Evolutionary conservation across 2,113 vertebrate genomes (phyloP).

Genomic region (Ardeotis arabs): DNA sequence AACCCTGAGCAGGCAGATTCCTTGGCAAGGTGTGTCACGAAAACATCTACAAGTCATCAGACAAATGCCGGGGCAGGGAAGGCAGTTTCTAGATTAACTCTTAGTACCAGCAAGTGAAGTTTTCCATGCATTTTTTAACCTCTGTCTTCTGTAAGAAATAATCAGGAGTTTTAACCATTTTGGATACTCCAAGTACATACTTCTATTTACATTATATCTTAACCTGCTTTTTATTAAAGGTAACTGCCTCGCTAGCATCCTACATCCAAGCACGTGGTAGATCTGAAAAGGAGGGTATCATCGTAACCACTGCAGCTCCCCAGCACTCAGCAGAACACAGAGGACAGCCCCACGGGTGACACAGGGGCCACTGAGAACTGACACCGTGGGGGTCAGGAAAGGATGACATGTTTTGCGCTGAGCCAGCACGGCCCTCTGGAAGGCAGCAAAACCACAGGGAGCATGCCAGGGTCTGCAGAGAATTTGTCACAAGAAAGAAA

Average conservation of each 20-base stretch:
- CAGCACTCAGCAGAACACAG: not conserved
- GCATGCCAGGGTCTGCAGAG: not conserved
- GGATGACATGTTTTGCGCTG: not conserved
- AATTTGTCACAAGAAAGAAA: constrained; percentile 17
- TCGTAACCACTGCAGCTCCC: not conserved
- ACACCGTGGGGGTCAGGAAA: not conserved
- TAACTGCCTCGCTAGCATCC: fast-evolving
- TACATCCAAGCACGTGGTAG: not conserved
- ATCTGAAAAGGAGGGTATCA: not conserved
- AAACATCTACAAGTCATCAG: not conserved
- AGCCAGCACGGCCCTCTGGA: not conserved
- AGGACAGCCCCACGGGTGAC: not conserved
- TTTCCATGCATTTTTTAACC: not conserved
- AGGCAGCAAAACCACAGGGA: not conserved
- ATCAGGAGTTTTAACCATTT: not conserved
- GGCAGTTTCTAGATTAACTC: not conserved
- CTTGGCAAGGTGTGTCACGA: constrained; percentile 46
- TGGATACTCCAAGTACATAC: not conserved
- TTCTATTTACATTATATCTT: not conserved
- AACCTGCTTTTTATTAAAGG: not conserved
- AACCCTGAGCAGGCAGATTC: constrained; percentile 43
- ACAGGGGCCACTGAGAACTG: not conserved
- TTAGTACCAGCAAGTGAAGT: not conserved
- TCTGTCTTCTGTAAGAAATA: not conserved
- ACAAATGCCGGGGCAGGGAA: not conserved